Evolutionary conservation across 2,113 vertebrate species (phyloP), one percentile per base, ranked within the genome.

Genomic region (Semicossyphus pulcher): DNA sequence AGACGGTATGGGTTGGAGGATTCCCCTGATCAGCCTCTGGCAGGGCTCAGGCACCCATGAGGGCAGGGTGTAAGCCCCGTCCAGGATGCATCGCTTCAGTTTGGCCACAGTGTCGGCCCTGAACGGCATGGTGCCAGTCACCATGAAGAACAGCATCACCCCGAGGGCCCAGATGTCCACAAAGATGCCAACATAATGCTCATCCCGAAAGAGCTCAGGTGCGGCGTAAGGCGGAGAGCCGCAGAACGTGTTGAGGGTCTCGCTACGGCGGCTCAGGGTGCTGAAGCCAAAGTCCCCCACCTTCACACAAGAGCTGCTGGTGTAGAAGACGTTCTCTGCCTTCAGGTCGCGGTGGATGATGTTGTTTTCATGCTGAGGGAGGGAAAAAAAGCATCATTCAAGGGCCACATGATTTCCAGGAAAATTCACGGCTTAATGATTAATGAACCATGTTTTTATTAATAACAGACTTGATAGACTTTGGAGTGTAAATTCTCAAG

Each of bases 261-360:
- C 95, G 2, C 96, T 95, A 21, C 93, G 95, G 12, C 83, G 93
- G 81, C 97, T 97, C 48, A 96, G 68, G 0, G 97, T 99, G 92
- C 97, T 99, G 88, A 99, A 99, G 80, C 98, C 98, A 48, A 99
- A 99, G 86, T 99, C 97, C 0, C 98, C 97, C 60, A 99, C 97
- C 76, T 99, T 99, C 72, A 99, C 95, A 12, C 96, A 98, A 7
- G 94, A 96, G 77, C 92, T 94, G 70, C 93, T 96, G 66, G 96
- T 89, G 28, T 98, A 99, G 87, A 99, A 98, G 0, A 99, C 94
- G 0, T 99, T 99, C 88, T 99, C 97, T 14, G 98, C 97, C 78
- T 99, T 99, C 90, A 99, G 85, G 83, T 99, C 97, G 1, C 97
- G 92, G 72, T 99, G 97, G 76, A 99, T 96, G 44, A 99, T 98